phyloP scores from a whole-genome alignment of 2,888 invertebrate species.

The Sthenelais limicola region DNA sequence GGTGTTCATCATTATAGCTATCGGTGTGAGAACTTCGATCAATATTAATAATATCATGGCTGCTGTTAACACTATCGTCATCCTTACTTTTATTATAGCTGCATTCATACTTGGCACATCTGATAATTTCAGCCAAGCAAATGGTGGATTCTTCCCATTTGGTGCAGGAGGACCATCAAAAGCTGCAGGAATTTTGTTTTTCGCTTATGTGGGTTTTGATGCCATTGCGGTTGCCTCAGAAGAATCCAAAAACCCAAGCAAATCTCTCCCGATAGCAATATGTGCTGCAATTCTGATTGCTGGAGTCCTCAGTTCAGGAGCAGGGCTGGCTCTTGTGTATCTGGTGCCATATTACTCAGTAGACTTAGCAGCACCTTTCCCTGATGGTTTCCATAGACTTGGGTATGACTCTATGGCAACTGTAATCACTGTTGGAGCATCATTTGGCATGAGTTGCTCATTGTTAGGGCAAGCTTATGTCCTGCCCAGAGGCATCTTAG shows the following conservation, averaged over 20 bases:
- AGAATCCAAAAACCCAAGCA: conserved; percentile 67
- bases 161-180: conserved; percentile 63
- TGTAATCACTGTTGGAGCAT: not conserved
- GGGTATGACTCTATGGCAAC: not conserved
- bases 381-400: not conserved
- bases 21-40: conserved; percentile 67
- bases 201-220: conserved; percentile 70
- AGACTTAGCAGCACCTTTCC: not conserved
- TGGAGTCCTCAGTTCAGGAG: conserved; percentile 61
- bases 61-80: conserved; percentile 61
- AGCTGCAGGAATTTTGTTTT: conserved; percentile 70
- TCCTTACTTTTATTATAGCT: conserved; percentile 72
- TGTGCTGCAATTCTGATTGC: conserved; percentile 50
- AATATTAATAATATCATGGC: conserved; percentile 67
- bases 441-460: conserved; percentile 17
- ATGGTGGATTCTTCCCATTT: conserved; percentile 60
- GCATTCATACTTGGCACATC: conserved; percentile 87
- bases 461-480: conserved; percentile 12
- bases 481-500: conserved; percentile 5
- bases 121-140: conserved; percentile 81
- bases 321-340: conserved; percentile 59
- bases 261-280: conserved; percentile 68
- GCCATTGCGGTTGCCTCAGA: conserved; percentile 71
- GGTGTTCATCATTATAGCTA: conserved; percentile 72
- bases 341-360: conserved; percentile 57